These are phyloP conservation scores for Endomychus coccineus DNA, from an alignment of 2,888 invertebrate species.

Conservation along the genomic window DNA sequence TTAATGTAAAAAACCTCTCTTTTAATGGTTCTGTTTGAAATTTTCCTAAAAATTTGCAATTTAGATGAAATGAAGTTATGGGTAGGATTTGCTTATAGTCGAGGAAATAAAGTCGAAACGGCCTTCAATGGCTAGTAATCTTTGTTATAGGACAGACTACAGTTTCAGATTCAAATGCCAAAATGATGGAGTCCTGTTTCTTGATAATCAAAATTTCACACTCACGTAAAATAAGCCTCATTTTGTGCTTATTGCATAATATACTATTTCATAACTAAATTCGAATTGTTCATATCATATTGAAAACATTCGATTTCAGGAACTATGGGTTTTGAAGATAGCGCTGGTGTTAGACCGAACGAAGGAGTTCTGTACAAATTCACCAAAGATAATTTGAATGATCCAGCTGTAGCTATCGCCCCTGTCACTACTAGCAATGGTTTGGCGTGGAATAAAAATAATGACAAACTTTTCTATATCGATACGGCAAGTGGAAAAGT, in stretches of 20 bases:
- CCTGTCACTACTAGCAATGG: constrained; percentile 70
- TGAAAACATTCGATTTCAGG: constrained; percentile 41
- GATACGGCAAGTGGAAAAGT: constrained; percentile 62
- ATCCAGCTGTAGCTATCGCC: constrained; percentile 31
- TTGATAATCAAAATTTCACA: not conserved
- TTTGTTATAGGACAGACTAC: too few relatives aligned
- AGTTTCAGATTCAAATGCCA: too few relatives aligned
- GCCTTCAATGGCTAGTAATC: too few relatives aligned
- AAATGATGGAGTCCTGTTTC: too few relatives aligned
- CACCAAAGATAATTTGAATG: constrained; percentile 35
- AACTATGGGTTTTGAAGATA: constrained; percentile 56
- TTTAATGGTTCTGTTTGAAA: too few relatives aligned
- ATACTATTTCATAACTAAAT: constrained; percentile 5
- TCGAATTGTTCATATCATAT: constrained; percentile 2
- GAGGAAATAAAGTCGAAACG: too few relatives aligned
- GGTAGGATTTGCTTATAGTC: too few relatives aligned
- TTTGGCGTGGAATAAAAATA: constrained; percentile 65
- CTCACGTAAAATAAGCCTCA: too few relatives aligned
- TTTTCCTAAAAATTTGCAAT: too few relatives aligned
- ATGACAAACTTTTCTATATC: constrained; percentile 68
- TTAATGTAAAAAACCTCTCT: too few relatives aligned
- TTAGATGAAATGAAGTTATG: too few relatives aligned
- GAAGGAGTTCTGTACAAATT: constrained; percentile 55
- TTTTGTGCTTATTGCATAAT: too few relatives aligned
- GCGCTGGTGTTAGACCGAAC: constrained; percentile 42